A percentile compares a stretch with the other conserved stretches of the same genome.
These are phyloP conservation scores for Apeltes quadracus DNA, from an alignment of 2,113 vertebrate species.

Conservation along the genomic window DNA sequence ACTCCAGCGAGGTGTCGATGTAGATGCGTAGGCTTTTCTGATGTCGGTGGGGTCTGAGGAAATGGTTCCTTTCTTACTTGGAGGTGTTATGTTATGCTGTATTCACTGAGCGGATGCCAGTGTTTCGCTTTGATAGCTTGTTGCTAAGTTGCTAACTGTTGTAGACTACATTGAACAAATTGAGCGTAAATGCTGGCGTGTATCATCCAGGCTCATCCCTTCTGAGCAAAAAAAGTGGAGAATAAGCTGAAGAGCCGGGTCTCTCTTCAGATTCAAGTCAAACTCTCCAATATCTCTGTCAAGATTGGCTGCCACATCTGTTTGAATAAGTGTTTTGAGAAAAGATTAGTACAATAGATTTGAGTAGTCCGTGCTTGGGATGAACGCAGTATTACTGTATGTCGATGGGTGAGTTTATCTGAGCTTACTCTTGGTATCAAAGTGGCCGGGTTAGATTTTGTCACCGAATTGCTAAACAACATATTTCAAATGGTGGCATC, in stretches of 20 bases:
- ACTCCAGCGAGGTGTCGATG: slow-evolving; percentile 20
- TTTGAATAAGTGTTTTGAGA: background rate
- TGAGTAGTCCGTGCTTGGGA: background rate
- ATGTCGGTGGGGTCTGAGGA: slow-evolving; percentile 40
- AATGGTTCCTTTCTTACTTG: slow-evolving; percentile 33
- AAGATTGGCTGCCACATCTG: background rate
- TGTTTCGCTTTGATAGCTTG: slow-evolving; percentile 7
- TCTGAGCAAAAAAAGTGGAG: background rate
- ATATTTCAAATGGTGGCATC: slow-evolving; percentile 24
- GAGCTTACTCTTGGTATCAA: background rate
- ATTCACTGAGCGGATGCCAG: slow-evolving; percentile 20
- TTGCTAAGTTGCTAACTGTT: slow-evolving; percentile 3
- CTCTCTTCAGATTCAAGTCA: background rate
- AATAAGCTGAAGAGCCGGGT: slow-evolving; percentile 15
- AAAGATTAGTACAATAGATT: background rate
- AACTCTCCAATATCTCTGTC: background rate
- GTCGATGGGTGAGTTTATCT: background rate
- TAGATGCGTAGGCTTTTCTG: slow-evolving; percentile 34
- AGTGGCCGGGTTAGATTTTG: background rate
- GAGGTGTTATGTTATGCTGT: slow-evolving; percentile 40
- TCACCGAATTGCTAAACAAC: slow-evolving; percentile 11
- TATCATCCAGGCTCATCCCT: background rate
- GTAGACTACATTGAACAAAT: background rate
- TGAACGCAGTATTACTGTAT: background rate
- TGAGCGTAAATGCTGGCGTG: slow-evolving; percentile 11